Conservation (phyloP, 2,888 invertebrate genomes). For the Phymatocera aterrima region DNA sequence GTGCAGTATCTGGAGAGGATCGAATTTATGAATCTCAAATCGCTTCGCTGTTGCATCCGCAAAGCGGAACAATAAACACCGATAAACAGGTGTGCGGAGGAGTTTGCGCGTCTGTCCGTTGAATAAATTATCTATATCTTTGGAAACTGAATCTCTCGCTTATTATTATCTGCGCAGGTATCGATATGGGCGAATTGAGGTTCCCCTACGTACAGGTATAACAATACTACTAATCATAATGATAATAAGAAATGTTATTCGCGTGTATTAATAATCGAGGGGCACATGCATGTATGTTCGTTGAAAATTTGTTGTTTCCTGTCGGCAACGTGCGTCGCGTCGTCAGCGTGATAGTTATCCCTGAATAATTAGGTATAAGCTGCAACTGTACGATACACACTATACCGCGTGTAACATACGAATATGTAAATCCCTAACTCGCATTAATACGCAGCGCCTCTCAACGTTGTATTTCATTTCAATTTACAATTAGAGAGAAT, state of each 20-base stretch:
- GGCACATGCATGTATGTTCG: constrained; percentile 16
- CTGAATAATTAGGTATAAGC: constrained; percentile 7
- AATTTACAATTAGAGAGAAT: constrained; percentile 27
- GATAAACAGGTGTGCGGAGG: neutral
- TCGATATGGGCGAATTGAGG: neutral
- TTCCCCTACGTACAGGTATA: too few relatives aligned
- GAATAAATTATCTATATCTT: neutral
- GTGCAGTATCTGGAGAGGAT: too few relatives aligned
- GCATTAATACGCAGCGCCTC: constrained; percentile 1
- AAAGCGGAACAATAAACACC: neutral
- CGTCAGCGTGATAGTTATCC: constrained; percentile 26
- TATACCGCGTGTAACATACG: neutral
- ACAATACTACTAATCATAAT: neutral
- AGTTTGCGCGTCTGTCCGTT: neutral
- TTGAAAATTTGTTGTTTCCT: constrained; percentile 40
- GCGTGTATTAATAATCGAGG: neutral
- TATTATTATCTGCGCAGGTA: neutral
- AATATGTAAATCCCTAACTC: constrained; percentile 14
- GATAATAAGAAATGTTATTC: neutral
- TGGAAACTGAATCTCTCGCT: neutral
- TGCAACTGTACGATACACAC: too few relatives aligned
- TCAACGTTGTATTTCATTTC: constrained; percentile 18
- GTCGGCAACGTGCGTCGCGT: neutral
- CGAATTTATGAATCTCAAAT: constrained; percentile 11
- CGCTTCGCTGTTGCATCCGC: neutral